Conservation (phyloP, 2,888 invertebrate genomes). For the Phengaris alcon region DNA sequence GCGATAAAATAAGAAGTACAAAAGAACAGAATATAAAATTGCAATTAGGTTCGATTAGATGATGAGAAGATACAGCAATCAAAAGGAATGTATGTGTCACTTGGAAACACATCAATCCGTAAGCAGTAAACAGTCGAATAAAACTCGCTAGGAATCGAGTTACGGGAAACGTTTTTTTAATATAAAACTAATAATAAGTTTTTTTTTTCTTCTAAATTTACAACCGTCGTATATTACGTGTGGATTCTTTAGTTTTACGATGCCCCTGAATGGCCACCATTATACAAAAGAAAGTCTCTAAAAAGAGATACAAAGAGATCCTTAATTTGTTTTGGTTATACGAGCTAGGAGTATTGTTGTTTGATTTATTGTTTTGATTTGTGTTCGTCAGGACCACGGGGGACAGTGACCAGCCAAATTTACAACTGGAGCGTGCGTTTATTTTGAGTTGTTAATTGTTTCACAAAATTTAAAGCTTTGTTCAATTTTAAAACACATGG, state of each 20-base stretch:
- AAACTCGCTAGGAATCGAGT: constrained; percentile 26
- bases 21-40: constrained; percentile 1
- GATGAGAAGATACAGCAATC: background rate
- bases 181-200: constrained; percentile 23
- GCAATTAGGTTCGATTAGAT: background rate
- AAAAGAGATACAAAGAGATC: constrained; percentile 42
- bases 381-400: constrained; percentile 50
- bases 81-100: background rate
- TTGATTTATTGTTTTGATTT: constrained; percentile 60
- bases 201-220: constrained; percentile 52
- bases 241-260: constrained; percentile 53
- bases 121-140: constrained; percentile 30
- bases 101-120: constrained; percentile 18
- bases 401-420: constrained; percentile 31
- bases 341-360: constrained; percentile 58
- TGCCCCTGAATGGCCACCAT: constrained; percentile 67
- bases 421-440: constrained; percentile 34
- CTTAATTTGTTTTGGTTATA: constrained; percentile 77
- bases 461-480: background rate
- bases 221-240: constrained; percentile 58
- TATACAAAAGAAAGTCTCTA: constrained; percentile 46
- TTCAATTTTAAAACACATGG: constrained; percentile 12
- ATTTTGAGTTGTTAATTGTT: constrained; percentile 10
- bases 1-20: background rate
- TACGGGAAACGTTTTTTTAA: constrained; percentile 27